A percentile compares a stretch with the other conserved stretches of the same genome.
Evolutionary conservation across 1,140 invertebrate genomes (phyloP).

Genomic region (Diorhabda sublineata): DNA sequence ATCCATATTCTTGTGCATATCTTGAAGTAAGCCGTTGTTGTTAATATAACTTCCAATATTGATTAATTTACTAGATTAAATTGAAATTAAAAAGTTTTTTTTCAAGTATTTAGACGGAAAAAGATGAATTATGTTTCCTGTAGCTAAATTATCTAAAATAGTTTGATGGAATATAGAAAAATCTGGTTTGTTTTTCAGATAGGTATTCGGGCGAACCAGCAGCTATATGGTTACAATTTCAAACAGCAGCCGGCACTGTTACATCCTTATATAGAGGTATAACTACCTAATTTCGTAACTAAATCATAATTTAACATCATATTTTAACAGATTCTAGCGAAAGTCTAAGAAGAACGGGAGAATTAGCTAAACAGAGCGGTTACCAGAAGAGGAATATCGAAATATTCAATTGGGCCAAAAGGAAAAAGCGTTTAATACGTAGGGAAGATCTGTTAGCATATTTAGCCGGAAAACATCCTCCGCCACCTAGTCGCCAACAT

Average conservation of each 20-base stretch:
- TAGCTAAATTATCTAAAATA: too few species aligned
- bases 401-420: slow-evolving; percentile 73
- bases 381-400: slow-evolving; percentile 71
- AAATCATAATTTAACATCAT: too few species aligned
- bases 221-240: slow-evolving; percentile 74
- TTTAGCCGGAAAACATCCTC: slow-evolving; percentile 67
- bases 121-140: too few species aligned
- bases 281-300: not conserved
- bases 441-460: slow-evolving; percentile 76
- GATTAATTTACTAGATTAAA: too few species aligned
- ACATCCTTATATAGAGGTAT: slow-evolving; percentile 77
- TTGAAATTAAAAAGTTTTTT: too few species aligned
- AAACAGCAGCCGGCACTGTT: slow-evolving; percentile 75
- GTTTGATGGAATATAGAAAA: too few species aligned
- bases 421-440: slow-evolving; percentile 64
- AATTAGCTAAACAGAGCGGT: slow-evolving; percentile 68
- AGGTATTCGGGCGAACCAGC: slow-evolving; percentile 55
- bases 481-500: slow-evolving; percentile 54
- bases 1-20: too few species aligned
- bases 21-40: too few species aligned
- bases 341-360: slow-evolving; percentile 62
- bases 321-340: slow-evolving; percentile 64
- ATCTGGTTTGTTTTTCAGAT: slow-evolving; percentile 32
- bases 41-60: too few species aligned
- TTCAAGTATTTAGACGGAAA: too few species aligned